A percentile compares a stretch with the other conserved stretches of the same genome.
Conservation (phyloP, 2,888 invertebrate genomes). For the Tetranychus truncatus region DNA sequence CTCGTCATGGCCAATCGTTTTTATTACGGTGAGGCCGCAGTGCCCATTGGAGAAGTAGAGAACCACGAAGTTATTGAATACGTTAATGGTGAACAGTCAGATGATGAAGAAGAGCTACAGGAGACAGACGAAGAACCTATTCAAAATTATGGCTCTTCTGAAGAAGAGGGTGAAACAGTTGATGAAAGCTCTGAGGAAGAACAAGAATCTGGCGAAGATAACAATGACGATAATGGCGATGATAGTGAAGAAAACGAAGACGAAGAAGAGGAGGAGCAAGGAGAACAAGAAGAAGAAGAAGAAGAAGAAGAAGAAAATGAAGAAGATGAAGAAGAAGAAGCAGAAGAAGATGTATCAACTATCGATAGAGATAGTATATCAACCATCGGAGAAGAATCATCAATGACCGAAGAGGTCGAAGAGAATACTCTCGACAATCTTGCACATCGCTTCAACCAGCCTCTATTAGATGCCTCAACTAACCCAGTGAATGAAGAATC, state of each 20-base stretch:
- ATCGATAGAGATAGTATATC: too few species aligned
- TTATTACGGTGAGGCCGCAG: not conserved
- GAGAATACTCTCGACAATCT: too few species aligned
- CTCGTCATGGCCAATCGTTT: constrained; percentile 38
- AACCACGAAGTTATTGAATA: not conserved
- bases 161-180: not conserved
- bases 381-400: too few species aligned
- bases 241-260: not conserved
- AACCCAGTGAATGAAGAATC: too few species aligned
- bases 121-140: not conserved
- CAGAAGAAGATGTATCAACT: not conserved
- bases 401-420: too few species aligned
- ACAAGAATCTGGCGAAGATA: not conserved
- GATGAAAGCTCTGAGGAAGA: not conserved
- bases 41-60: not conserved
- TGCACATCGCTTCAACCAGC: too few species aligned
- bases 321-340: too few species aligned
- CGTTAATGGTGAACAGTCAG: not conserved
- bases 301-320: not conserved
- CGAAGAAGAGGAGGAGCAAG: not conserved
- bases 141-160: not conserved
- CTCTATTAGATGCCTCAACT: too few species aligned
- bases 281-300: not conserved
- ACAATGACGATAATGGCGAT: not conserved
- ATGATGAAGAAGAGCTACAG: not conserved